Evolutionary conservation across 2,888 invertebrate species (phyloP), one percentile per base, ranked within the genome.

Genomic region (Drosophila lutescens): DNA sequence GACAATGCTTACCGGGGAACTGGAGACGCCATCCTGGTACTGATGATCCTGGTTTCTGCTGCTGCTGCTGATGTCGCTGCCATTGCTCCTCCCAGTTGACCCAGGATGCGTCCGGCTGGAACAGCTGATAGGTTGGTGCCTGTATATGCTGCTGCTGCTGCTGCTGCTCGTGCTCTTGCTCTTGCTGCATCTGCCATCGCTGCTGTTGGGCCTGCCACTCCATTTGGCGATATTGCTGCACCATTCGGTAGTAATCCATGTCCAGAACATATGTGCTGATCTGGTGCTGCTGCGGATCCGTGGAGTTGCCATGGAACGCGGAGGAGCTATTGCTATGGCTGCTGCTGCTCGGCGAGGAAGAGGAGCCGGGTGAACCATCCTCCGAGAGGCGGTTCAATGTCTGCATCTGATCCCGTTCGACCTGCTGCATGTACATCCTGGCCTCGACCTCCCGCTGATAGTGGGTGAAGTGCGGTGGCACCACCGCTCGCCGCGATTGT

Each of bases 1-100:
- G 8, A 51, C 12, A 26, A 62, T 66, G 20, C 60, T 49, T 54
- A 61, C 62, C 50, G 30, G 54, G 40, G 23, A 40, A 23, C 23
- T 47, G 13, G 57, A 2, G 10, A 4, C 7, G 23, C 23, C 38
- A 2, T 17, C 17, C 20, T 10, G 30, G 9, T 17, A 8, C 0
- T 6, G n/a, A 8, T 38, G 13, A 5, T 30, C 36, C 17, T 15
- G 41, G 3, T 26, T 26, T 3, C 20, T 50, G 49, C 12, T 17
- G 5, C 30, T 54, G 41, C 12, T 41, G 23, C 20, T 20, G 20
- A 20, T 20, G 20, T 20, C 20, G 20, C 26, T 7, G 10, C 17
- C 50, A 17, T 10, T 51, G 43, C 8, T 43, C 43, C 20, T 20
- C 43, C 20, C 20, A 43, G 20, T 20, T 43, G 20, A 9, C 13